phyloP scores from a whole-genome alignment of 2,113 vertebrate genomes.

The Rattus rattus region DNA sequence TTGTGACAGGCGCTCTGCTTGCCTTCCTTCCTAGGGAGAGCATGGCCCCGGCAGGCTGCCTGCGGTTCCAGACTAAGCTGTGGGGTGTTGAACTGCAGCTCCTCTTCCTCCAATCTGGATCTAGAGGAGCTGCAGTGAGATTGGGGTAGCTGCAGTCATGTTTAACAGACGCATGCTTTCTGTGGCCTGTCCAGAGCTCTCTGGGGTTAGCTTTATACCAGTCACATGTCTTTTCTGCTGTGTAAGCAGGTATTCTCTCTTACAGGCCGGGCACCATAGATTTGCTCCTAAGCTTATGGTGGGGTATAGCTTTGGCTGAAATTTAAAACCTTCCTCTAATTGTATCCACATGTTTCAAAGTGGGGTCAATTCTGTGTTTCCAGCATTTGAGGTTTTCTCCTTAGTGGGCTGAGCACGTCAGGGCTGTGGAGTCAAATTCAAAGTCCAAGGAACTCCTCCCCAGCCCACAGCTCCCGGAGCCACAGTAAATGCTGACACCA shows the following conservation, averaged over 20 bases:
- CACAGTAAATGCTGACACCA: background rate
- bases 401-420: background rate
- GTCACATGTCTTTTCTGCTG: slow-evolving; percentile 64
- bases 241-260: slow-evolving; percentile 59
- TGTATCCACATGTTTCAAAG: slow-evolving; percentile 66
- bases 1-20: background rate
- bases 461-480: background rate
- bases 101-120: accelerated
- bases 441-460: background rate
- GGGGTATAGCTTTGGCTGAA: slow-evolving; percentile 62
- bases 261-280: background rate
- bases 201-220: background rate
- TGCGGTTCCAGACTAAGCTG: background rate
- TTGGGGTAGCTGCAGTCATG: too few species aligned
- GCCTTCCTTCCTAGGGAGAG: background rate
- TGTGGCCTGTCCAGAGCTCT: background rate
- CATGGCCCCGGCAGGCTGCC: background rate
- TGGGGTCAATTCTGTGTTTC: slow-evolving; percentile 35
- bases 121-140: background rate
- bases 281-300: slow-evolving; percentile 15
- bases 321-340: slow-evolving; percentile 68
- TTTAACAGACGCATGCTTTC: background rate
- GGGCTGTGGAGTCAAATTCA: background rate
- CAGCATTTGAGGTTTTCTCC: slow-evolving; percentile 48
- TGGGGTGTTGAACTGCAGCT: background rate